A percentile compares a stretch with the other conserved stretches of the same genome.
These are phyloP conservation scores for Macropodus opercularis DNA, from an alignment of 2,797 vertebrate species.

Conservation along the genomic window DNA sequence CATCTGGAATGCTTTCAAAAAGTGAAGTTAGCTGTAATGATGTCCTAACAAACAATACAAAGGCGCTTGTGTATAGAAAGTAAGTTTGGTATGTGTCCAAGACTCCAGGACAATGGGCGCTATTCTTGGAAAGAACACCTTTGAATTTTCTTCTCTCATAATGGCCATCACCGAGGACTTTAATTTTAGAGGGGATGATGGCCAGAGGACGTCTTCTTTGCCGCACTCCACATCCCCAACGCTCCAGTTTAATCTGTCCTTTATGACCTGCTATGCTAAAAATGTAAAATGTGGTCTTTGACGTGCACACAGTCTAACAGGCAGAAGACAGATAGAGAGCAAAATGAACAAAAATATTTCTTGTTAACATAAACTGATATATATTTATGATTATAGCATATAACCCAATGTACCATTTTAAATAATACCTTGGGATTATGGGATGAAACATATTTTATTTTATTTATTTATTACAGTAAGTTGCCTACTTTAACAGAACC, in stretches of 20 bases:
- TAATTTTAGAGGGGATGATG: constrained; percentile 64
- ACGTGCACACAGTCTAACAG: background rate
- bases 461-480: background rate
- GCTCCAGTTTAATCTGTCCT: constrained; percentile 50
- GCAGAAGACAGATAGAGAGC: constrained; percentile 18
- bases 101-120: constrained; percentile 72
- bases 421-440: background rate
- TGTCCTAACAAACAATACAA: constrained; percentile 74
- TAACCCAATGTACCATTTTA: constrained; percentile 8
- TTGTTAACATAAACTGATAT: background rate
- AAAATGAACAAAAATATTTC: background rate
- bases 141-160: constrained; percentile 59
- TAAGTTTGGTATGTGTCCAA: constrained; percentile 67
- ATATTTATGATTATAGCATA: background rate
- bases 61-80: constrained; percentile 70
- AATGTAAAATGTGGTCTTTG: constrained; percentile 42
- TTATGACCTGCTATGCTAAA: constrained; percentile 46
- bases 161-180: constrained; percentile 64
- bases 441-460: background rate
- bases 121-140: constrained; percentile 79
- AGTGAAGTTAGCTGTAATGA: constrained; percentile 73
- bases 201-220: constrained; percentile 57
- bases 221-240: constrained; percentile 20
- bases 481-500: constrained; percentile 28
- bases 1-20: constrained; percentile 67